A percentile compares a stretch with the other conserved stretches of the same genome.
These are phyloP conservation scores for Echeneis naucrates DNA, from an alignment of 2,797 vertebrate species.

Conservation along the genomic window DNA sequence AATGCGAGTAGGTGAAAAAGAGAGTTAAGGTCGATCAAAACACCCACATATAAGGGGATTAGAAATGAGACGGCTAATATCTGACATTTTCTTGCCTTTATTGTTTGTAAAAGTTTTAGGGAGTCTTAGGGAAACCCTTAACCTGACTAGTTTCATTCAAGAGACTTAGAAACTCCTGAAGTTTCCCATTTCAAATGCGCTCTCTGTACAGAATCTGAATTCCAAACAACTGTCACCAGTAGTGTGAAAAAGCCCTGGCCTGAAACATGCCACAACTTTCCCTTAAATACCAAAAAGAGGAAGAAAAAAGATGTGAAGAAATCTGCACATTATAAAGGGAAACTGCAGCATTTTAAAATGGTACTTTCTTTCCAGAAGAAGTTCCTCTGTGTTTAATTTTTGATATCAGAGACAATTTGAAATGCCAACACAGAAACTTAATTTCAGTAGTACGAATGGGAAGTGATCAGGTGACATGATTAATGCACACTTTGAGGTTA, in stretches of 20 bases:
- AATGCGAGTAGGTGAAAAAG: slow-evolving; percentile 40
- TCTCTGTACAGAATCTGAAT: background rate
- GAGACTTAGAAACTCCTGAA: background rate
- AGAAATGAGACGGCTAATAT: slow-evolving; percentile 5
- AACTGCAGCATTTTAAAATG: too few relatives aligned
- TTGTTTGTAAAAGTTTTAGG: background rate
- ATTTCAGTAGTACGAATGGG: background rate
- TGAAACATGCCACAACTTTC: too few relatives aligned
- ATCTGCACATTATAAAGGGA: too few relatives aligned
- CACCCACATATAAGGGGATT: slow-evolving; percentile 27
- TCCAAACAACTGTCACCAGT: background rate
- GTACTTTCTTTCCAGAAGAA: too few relatives aligned
- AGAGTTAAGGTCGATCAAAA: slow-evolving; percentile 10
- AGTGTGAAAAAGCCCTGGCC: background rate
- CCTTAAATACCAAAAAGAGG: too few relatives aligned
- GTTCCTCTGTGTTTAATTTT: background rate
- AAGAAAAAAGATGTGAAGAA: too few relatives aligned
- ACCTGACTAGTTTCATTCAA: background rate
- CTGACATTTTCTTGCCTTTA: background rate
- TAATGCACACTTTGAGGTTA: background rate
- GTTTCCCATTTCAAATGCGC: background rate
- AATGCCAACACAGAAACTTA: background rate
- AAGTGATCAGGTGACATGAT: background rate
- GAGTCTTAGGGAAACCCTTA: background rate
- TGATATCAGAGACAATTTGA: background rate